Evolutionary conservation across 1,140 invertebrate genomes (phyloP).

Genomic region (Heliothis virescens): DNA sequence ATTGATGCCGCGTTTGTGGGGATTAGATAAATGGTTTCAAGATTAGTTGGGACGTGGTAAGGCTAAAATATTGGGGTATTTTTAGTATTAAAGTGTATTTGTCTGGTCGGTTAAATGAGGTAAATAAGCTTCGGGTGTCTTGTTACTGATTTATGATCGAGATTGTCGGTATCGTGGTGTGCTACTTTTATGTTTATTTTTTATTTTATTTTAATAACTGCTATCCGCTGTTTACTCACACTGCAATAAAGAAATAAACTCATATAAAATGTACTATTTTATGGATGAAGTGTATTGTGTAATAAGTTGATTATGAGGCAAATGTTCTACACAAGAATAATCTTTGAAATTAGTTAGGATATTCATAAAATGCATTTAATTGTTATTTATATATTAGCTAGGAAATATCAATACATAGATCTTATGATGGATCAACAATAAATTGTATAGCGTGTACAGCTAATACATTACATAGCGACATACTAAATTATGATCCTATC

Average conservation of each 20-base stretch:
- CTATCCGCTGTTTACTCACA: no score
- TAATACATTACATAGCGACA: neutral
- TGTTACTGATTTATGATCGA: slow-evolving; percentile 5
- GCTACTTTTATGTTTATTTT: neutral
- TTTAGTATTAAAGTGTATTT: slow-evolving; percentile 4
- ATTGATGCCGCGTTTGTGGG: slow-evolving; percentile 71
- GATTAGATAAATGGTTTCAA: slow-evolving; percentile 54
- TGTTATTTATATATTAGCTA: no score
- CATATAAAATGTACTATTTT: no score
- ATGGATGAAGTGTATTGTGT: no score
- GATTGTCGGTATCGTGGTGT: neutral
- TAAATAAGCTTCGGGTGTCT: neutral
- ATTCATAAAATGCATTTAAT: no score
- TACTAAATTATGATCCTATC: neutral
- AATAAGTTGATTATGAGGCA: no score
- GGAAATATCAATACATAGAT: neutral
- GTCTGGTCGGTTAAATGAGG: neutral
- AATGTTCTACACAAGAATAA: no score
- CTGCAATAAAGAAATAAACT: no score
- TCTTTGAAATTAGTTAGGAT: no score
- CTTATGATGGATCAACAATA: neutral
- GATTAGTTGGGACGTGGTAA: slow-evolving; percentile 37
- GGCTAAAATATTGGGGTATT: slow-evolving; percentile 24
- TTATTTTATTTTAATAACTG: neutral
- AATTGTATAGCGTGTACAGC: neutral